A percentile compares a stretch with the other conserved stretches of the same genome.
Evolutionary conservation across 1,140 invertebrate species (phyloP).

Genomic region (Tetramorium parvispinum): DNA sequence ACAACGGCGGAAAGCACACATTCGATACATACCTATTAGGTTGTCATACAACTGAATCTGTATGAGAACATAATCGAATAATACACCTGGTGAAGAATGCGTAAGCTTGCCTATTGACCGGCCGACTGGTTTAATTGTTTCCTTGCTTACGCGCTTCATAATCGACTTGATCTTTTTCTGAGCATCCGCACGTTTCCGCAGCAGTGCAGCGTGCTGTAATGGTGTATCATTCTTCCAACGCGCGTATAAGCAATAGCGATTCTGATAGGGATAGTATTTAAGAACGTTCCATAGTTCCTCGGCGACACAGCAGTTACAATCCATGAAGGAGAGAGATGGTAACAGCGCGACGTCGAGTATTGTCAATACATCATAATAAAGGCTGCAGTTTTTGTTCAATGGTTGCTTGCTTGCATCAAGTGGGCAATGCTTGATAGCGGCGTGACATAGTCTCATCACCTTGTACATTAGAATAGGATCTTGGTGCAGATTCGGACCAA

Average conservation of each 20-base stretch:
- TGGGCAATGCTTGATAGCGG: slow-evolving; percentile 84
- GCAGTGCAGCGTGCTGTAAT: slow-evolving; percentile 92
- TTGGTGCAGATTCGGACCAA: slow-evolving; percentile 95
- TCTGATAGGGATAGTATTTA: slow-evolving; percentile 96
- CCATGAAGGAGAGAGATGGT: slow-evolving; percentile 95
- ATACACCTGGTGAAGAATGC: slow-evolving; percentile 96
- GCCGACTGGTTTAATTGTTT: slow-evolving; percentile 98
- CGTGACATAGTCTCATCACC: slow-evolving; percentile 89
- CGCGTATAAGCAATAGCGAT: slow-evolving; percentile 95
- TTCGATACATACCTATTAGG: slow-evolving; percentile 89
- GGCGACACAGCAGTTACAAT: slow-evolving; percentile 97
- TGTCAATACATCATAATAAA: slow-evolving; percentile 93
- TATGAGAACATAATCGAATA: slow-evolving; percentile 97
- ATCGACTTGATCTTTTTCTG: slow-evolving; percentile 97
- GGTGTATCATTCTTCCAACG: slow-evolving; percentile 97
- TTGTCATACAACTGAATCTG: slow-evolving; percentile 99
- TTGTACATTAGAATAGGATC: slow-evolving; percentile 97
- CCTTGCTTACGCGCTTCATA: slow-evolving; percentile 99
- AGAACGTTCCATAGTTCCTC: slow-evolving; percentile 98
- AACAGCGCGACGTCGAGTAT: slow-evolving; percentile 95
- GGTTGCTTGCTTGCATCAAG: slow-evolving; percentile 81
- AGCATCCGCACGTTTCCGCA: slow-evolving; percentile 93
- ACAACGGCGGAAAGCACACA: not conserved
- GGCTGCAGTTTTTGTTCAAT: slow-evolving; percentile 81
- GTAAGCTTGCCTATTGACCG: slow-evolving; percentile 98